phyloP scores from a whole-genome alignment of 1,140 invertebrate genomes.

The Colletes gigas region DNA sequence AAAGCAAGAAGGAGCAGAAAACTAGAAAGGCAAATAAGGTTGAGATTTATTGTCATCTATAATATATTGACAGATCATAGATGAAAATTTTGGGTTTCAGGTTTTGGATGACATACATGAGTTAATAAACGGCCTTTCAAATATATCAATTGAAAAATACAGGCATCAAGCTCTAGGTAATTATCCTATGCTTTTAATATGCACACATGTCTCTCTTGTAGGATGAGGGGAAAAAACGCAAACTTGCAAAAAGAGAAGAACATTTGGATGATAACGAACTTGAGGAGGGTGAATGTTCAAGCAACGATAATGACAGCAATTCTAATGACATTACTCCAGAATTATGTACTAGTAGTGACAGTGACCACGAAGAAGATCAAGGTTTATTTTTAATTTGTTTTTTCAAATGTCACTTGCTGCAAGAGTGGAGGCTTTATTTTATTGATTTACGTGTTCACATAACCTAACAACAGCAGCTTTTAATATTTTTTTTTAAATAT shows the following conservation, averaged over 20 bases:
- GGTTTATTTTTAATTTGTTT: conserved; percentile 66
- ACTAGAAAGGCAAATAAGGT: conserved; percentile 60
- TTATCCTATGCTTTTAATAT: conserved; percentile 74
- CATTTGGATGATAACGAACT: conserved; percentile 67
- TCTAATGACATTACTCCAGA: conserved; percentile 61
- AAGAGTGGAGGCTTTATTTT: not conserved
- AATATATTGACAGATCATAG: not conserved
- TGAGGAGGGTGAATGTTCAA: conserved; percentile 87
- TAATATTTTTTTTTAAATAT: not conserved
- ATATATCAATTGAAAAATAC: conserved; percentile 82
- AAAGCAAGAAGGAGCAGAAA: conserved; percentile 59
- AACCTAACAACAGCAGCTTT: no score
- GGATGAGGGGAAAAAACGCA: conserved; percentile 75
- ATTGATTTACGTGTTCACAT: not conserved
- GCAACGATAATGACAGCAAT: conserved; percentile 72
- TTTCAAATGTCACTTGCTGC: conserved; percentile 19
- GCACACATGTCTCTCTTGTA: conserved; percentile 75
- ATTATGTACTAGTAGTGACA: conserved; percentile 66
- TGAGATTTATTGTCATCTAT: conserved; percentile 7
- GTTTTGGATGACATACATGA: conserved; percentile 81
- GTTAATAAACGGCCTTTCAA: conserved; percentile 83
- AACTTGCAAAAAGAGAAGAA: conserved; percentile 60
- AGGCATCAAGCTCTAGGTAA: conserved; percentile 83
- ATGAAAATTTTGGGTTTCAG: conserved; percentile 75
- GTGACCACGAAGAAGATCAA: conserved; percentile 72